phyloP scores from a whole-genome alignment of 1,140 invertebrate species.

The Drosophila chauvacae region DNA sequence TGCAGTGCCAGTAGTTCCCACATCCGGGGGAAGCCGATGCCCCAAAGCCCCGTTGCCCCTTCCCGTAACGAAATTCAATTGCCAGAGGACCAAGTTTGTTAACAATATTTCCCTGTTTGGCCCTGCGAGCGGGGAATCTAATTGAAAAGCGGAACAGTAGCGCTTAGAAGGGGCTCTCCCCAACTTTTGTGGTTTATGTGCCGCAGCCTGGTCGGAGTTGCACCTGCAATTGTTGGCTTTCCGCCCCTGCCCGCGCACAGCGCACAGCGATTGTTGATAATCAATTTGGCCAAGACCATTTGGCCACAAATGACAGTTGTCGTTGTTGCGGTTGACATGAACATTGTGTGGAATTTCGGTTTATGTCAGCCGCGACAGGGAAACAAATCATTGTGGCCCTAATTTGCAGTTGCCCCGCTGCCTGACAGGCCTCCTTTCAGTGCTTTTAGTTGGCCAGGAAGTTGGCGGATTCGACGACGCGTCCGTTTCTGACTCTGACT shows the following conservation, averaged over 20 bases:
- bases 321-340: constrained; percentile 65
- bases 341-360: constrained; percentile 62
- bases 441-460: constrained; percentile 30
- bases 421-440: constrained; percentile 17
- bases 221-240: constrained; percentile 48
- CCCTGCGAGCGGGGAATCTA: constrained; percentile 43
- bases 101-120: constrained; percentile 47
- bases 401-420: constrained; percentile 63
- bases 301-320: constrained; percentile 67
- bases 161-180: constrained; percentile 46
- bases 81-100: constrained; percentile 55
- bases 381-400: constrained; percentile 65
- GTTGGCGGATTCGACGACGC: constrained; percentile 16
- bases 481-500: constrained; percentile 53
- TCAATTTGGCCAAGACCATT: constrained; percentile 72
- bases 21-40: constrained; percentile 42
- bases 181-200: constrained; percentile 41
- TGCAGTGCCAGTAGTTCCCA: constrained; percentile 43
- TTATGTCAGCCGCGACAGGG: constrained; percentile 35
- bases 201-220: constrained; percentile 44
- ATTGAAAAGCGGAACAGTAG: constrained; percentile 54
- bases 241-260: constrained; percentile 1
- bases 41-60: background rate
- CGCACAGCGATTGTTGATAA: constrained; percentile 60
- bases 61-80: constrained; percentile 31